Conservation (phyloP, 2,888 invertebrate species). For the Petrolisthes manimaculis region DNA sequence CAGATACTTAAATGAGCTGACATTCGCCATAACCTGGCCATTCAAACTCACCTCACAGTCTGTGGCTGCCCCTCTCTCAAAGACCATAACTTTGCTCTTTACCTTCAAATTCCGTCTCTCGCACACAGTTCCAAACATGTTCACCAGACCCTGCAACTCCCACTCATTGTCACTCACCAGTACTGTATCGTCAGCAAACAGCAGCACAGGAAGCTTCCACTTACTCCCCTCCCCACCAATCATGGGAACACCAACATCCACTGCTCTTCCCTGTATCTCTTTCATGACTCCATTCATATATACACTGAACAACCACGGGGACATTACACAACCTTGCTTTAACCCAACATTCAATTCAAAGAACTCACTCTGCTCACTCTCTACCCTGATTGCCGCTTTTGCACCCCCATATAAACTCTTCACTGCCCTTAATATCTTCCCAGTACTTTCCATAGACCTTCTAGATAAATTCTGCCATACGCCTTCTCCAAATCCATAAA, state of each 20-base stretch:
- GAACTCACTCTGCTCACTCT: constrained; percentile 6
- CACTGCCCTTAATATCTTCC: constrained; percentile 5
- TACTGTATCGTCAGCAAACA: constrained; percentile 14
- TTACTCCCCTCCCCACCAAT: neutral
- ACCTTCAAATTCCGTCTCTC: neutral
- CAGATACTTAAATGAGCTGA: constrained; percentile 5
- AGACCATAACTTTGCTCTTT: constrained; percentile 6
- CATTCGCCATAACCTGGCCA: neutral
- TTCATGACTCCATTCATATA: constrained; percentile 16
- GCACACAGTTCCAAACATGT: constrained; percentile 7
- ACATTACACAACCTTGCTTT: constrained; percentile 8
- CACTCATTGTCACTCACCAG: no score
- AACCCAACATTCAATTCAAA: constrained; percentile 10
- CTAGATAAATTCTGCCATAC: neutral
- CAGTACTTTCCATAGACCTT: constrained; percentile 9
- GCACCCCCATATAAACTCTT: constrained; percentile 7
- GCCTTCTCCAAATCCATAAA: constrained; percentile 15
- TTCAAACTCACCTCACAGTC: neutral
- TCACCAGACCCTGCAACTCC: constrained; percentile 14
- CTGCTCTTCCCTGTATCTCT: constrained; percentile 15
- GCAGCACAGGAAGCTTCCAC: constrained; percentile 13
- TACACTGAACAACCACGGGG: constrained; percentile 5
- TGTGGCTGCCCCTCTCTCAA: constrained; percentile 6
- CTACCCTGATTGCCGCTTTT: neutral
- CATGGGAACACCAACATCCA: neutral